These are phyloP conservation scores for Xanthorhoe spadicearia DNA, from an alignment of 2,888 invertebrate genomes.

Conservation along the genomic window DNA sequence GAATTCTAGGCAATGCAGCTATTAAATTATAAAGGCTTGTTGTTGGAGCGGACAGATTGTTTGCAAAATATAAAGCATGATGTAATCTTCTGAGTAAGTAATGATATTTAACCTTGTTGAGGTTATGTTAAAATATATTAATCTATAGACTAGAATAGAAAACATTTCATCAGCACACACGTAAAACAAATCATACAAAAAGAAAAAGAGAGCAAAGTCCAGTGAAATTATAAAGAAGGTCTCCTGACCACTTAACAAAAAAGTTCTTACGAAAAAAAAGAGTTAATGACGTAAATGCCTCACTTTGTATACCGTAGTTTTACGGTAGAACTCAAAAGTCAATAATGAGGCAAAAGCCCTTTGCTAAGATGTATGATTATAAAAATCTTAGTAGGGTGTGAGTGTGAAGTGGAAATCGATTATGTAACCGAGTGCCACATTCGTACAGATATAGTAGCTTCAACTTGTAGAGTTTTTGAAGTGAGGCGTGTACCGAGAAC, in stretches of 20 bases:
- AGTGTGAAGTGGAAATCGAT: slow-evolving; percentile 48
- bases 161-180: no score
- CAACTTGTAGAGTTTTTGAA: slow-evolving; percentile 29
- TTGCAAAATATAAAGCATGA: not conserved
- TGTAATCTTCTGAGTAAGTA: not conserved
- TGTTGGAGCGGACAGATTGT: not conserved
- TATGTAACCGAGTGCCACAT: slow-evolving; percentile 66
- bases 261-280: no score
- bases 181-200: no score
- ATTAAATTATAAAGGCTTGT: not conserved
- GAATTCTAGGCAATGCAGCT: not conserved
- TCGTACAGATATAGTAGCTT: slow-evolving; percentile 62
- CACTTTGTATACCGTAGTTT: no score
- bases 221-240: no score
- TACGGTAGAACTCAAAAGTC: not conserved
- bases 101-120: no score
- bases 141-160: no score
- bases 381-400: slow-evolving; percentile 6
- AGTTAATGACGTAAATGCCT: no score
- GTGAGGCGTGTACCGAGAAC: not conserved
- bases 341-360: not conserved
- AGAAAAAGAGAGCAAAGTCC: no score
- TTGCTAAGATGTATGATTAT: not conserved
- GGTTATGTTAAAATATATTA: no score
- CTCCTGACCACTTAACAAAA: no score